Conservation (phyloP, 2,113 vertebrate species). For the Osmerus mordax region DNA sequence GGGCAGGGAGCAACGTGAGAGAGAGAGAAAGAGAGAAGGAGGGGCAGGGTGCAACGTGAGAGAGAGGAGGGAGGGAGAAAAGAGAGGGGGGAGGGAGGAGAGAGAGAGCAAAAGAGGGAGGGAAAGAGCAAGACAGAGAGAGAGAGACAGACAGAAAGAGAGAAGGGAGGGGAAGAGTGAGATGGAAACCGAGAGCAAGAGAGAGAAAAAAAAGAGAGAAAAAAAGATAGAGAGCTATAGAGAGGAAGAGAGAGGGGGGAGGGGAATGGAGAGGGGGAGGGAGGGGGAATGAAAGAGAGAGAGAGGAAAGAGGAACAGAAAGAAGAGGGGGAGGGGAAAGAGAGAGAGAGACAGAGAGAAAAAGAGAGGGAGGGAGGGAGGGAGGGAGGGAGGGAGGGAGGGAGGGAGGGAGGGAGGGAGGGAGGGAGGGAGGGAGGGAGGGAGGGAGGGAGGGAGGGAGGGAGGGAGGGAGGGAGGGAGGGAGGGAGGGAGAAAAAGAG, state of each 20-base stretch:
- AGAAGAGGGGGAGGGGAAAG: conserved; percentile 1
- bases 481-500: conserved; percentile 8
- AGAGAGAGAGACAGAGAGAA: background rate
- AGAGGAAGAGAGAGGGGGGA: conserved; percentile 23
- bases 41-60: conserved; percentile 6
- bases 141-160: conserved; percentile 35
- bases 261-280: background rate
- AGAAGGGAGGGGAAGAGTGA: conserved; percentile 43
- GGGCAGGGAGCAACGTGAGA: conserved; percentile 58
- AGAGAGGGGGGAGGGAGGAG: background rate
- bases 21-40: conserved; percentile 37
- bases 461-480: no score
- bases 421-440: conserved; percentile 15
- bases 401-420: background rate
- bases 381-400: conserved; percentile 26
- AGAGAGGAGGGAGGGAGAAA: conserved; percentile 8
- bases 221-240: conserved; percentile 6
- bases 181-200: conserved; percentile 33
- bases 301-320: background rate
- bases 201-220: conserved; percentile 20
- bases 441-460: no score
- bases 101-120: conserved; percentile 14
- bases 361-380: conserved; percentile 13
- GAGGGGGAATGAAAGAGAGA: background rate
- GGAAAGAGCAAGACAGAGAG: conserved; percentile 33